Evolutionary conservation across 2,888 invertebrate genomes (phyloP), one percentile per base, ranked within the genome.

Genomic region (Drosophila testacea): DNA sequence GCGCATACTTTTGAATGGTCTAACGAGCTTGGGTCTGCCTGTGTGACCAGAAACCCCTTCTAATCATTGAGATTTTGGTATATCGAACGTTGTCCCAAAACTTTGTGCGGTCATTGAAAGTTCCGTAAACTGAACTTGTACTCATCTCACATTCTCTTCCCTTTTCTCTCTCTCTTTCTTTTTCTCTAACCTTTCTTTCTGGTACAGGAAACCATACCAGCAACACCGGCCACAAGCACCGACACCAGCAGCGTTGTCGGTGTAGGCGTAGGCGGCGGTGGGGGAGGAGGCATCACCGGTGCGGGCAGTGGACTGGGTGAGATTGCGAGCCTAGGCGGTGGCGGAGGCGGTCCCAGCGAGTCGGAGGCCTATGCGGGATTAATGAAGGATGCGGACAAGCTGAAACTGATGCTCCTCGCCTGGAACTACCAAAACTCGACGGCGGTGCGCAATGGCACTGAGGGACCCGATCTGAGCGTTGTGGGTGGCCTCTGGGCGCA

Each of bases 401-500:
- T 96, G 94, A 96, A 96, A 94, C 94, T 96, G 94, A 96, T 96
- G 96, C 95, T 96, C 93, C 95, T 96, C 92, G 96, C 96, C 92
- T 96, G 96, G 96, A 96, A 96, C 95, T 96, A 96, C 94, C 96
- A 96, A 94, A 95, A 95, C 94, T 96, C 96, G 92, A 93, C 94
- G 90, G 95, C 93, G 92, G 95, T 94, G 79, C 94, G 95, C 73
- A 95, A 95, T 84, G 95, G 95, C 4, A 91, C 92, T 16, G 92
- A 92, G 63, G 92, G 92, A 22, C 92, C 92, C 4, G 93, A 92
- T 77, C 84, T 92, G 47, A 91, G 92, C 22, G 92, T 93, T 28
- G 93, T 96, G 94, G 96, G 96, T 2, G 96, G 96, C 38, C 93
- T 96, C n/a, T 97, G 97, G 97, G 96, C 96, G 5, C 96, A 96